phyloP scores from a whole-genome alignment of 1,140 invertebrate genomes.

The Penaeus indicus region DNA sequence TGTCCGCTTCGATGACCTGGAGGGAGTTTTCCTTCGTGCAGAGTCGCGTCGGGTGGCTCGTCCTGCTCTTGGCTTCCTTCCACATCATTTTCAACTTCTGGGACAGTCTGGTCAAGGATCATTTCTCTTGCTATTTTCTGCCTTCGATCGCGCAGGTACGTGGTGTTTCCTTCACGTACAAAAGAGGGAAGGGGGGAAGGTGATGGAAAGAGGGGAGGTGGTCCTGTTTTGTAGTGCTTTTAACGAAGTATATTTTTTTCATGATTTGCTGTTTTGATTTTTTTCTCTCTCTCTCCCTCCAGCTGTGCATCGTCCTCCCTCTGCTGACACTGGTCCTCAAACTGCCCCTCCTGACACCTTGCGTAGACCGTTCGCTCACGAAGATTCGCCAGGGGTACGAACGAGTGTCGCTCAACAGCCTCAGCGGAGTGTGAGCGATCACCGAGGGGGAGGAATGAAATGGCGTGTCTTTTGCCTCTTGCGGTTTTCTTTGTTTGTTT shows the following conservation, averaged over 20 bases:
- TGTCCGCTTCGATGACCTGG: constrained; percentile 60
- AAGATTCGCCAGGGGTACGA: constrained; percentile 54
- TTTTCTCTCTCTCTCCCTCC: not conserved
- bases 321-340: constrained; percentile 53
- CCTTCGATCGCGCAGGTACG: constrained; percentile 41
- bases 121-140: constrained; percentile 28
- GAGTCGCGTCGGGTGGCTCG: constrained; percentile 60
- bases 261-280: too few relatives aligned
- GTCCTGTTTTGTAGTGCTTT: too few relatives aligned
- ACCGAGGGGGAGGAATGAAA: too few relatives aligned
- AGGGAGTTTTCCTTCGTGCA: constrained; percentile 65
- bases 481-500: too few relatives aligned
- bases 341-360: constrained; percentile 50
- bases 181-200: not conserved
- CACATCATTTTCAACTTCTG: constrained; percentile 40
- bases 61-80: constrained; percentile 44
- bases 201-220: not conserved
- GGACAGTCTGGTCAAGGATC: constrained; percentile 1
- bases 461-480: too few relatives aligned
- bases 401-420: not conserved
- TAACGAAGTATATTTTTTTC: too few relatives aligned
- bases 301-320: constrained; percentile 49
- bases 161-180: not conserved
- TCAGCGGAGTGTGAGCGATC: too few relatives aligned
- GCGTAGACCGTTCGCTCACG: constrained; percentile 36